Base-by-base conservation (phyloP, 1,140 invertebrate genomes). In the Myzus persicae region DNA sequence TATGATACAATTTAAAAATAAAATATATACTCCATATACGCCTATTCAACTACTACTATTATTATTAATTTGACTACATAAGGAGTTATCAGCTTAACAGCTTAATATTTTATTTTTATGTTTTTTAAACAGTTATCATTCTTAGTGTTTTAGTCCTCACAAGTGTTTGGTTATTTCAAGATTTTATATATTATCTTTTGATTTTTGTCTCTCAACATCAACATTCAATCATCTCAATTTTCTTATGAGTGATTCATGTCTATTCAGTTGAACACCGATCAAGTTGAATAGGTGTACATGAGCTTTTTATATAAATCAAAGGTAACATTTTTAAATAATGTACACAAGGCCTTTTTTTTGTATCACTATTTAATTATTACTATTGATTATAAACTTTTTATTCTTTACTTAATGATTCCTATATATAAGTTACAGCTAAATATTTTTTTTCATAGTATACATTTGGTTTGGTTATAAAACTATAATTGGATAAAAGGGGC, bases 331-430 rank as follows among this genome's bases (percentile, higher is more conserved):
- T 93, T 85, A 36, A 85, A 93, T 93, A 93, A 93, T 84, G 91
- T 93, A 93, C 91, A 93, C 76, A 84, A 93, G 91, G 91, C 91
- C 91, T 93, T 93, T 81, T 93, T 93, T 93, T 93, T 93, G 36
- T 54, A 93, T 93, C 91, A 93, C 81, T 93, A 84, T 92, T 89
- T 92, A 92, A 38, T 38, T 4, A 81, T 51, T 36, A 48, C 11
- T 51, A 42, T 91, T 82, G 8, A 46, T 46, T 26, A 40, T 82
- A 48, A 91, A 11, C 6, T 90, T 90, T 90, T 38, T 67, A 24
- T 81, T 82, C 8, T 92, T 82, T 92, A 82, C 26, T 92, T 92
- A 76, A 91, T 42, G 44, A n/a, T 82, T 92, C 44, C 90, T 82
- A 48, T 26, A 48, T 26, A 46, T 81, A 38, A 92, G 11, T 81